Evolutionary conservation across 2,888 invertebrate species (phyloP), one percentile per base, ranked within the genome.

Genomic region (Balanococcus diminutus): DNA sequence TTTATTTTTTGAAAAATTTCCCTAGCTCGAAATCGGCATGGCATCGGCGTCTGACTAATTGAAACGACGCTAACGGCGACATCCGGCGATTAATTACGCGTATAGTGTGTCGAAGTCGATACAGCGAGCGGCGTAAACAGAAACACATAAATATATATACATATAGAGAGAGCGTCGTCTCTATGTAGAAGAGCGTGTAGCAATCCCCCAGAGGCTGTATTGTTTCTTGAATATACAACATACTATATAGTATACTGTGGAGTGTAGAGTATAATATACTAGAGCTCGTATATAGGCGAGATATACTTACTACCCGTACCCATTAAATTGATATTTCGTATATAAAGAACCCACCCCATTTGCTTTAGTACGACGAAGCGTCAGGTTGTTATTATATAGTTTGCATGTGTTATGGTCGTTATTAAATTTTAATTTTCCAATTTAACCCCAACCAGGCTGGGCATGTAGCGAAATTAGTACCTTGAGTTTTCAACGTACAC

Each of bases 371-470:
- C 22, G n/a, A n/a, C n/a, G n/a, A n/a, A n/a, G n/a, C n/a, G n/a
- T n/a, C n/a, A n/a, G n/a, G n/a, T n/a, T 22, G 56, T 56, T 56
- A 56, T 56, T 79, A 79, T 31, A n/a, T 79, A 19, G 32, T 79
- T 79, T 36, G 75, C 75, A 79, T 79, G 75, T 36, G 36, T 79
- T 36, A 36, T 31, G 36, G 75, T 79, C 75, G 75, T 79, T 79
- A 79, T 79, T 79, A 79, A 79, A 79, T 79, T 79, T 79, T 79
- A 79, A 79, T 79, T 79, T 36, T 19, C 75, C 32, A 79, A 79
- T 79, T 79, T 79, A 79, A 79, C 32, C 75, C 67, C 36, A 31
- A 56, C 56, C 22, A 56, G 22, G 19, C 16, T 72, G 5, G 72
- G 72, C 31, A 72, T 56, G 5, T 56, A 46, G 14, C 11, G 28